Base-by-base conservation (phyloP, 1,140 invertebrate genomes). In the Aphelinus atriplicis region DNA sequence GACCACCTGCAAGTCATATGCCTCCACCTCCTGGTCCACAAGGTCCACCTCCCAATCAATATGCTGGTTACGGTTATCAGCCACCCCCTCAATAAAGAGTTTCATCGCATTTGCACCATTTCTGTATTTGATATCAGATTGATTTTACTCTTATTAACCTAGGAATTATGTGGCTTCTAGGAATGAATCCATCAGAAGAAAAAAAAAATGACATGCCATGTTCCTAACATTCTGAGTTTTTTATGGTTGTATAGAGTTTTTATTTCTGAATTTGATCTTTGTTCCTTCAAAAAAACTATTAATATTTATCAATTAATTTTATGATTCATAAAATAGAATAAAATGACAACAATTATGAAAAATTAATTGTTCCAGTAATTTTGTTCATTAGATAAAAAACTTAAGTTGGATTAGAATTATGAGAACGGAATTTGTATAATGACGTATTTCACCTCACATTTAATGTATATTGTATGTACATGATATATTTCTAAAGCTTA, bases 21-120 rank as follows among this genome's bases (percentile, higher is more conserved):
- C 86, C 86, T 70, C 88, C 88, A 6, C 88, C 88, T 7, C 87
- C 87, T 3, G 86, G 86, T 9, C 87, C 88, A 43, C 88, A 89
- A 73, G 87, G 87, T 53, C 87, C 86, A 55, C 86, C 86, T 47
- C 86, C 86, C 9, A 88, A 87, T 79, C 89, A 90, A 67, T 90
- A 89, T 71, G 82, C 84, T 55, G 87, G 87, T 7, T 89, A 89
- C 69, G 87, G 86, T 3, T 89, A 90, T 80, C 89, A 89, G 77
- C 88, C 88, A 50, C 87, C 88, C 56, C 85, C 87, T 46, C 88
- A 88, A 78, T 89, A 84, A 83, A 80, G 26, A 26, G 26, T 26
- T 26, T 26, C 26, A 26, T 73, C n/a, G 5, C 75, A 70, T 47
- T 45, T 26, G 51, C 43, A 50, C 42, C 42, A 47, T 26, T 26